A percentile compares a stretch with the other conserved stretches of the same genome.
Conservation (phyloP, 2,888 invertebrate species). For the Homarus gammarus region DNA sequence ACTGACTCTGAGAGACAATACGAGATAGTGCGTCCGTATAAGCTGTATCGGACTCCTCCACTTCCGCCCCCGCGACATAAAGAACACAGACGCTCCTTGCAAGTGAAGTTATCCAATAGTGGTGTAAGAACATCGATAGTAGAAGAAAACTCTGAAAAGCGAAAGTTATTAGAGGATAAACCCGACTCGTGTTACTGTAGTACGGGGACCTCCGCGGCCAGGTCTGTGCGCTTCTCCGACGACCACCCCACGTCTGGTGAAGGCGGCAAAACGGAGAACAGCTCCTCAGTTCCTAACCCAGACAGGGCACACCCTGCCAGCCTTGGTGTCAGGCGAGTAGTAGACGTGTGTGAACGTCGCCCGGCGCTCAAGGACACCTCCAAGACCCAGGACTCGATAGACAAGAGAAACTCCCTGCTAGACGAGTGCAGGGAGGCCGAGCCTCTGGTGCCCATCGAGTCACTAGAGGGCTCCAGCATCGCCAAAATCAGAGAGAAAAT, state of each 20-base stretch:
- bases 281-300: not conserved
- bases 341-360: constrained; percentile 51
- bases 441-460: constrained; percentile 52
- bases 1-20: constrained; percentile 74
- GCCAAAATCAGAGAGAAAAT: constrained; percentile 65
- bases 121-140: constrained; percentile 51
- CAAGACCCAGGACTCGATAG: constrained; percentile 28
- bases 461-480: constrained; percentile 51
- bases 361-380: constrained; percentile 49
- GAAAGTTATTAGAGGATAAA: constrained; percentile 23
- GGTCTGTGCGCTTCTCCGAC: constrained; percentile 60
- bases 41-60: constrained; percentile 72
- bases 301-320: constrained; percentile 10
- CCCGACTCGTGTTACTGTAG: constrained; percentile 22
- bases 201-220: constrained; percentile 5
- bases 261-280: not conserved
- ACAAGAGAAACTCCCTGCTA: constrained; percentile 57
- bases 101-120: constrained; percentile 54
- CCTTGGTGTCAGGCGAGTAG: constrained; percentile 43
- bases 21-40: constrained; percentile 72
- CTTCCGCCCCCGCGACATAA: constrained; percentile 64
- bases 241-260: not conserved
- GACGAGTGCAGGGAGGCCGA: constrained; percentile 55
- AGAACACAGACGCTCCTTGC: constrained; percentile 64
- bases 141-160: constrained; percentile 56